A percentile compares a stretch with the other conserved stretches of the same genome.
phyloP scores from a whole-genome alignment of 2,888 invertebrate genomes.

The Aphelenchoides bicaudatus region DNA sequence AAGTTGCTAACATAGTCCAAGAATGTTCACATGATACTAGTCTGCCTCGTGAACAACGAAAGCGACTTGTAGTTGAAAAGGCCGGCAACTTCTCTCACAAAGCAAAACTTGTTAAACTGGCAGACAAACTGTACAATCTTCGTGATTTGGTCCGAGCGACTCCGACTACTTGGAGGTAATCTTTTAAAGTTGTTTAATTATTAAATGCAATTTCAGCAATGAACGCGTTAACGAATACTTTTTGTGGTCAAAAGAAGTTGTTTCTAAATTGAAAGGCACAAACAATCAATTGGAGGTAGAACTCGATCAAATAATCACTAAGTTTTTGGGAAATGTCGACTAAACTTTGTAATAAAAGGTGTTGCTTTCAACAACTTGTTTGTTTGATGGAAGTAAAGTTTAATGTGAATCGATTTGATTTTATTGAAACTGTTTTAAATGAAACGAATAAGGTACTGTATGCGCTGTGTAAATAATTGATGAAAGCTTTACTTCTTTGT shows the following conservation, averaged over 20 bases:
- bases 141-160: slow-evolving; percentile 68
- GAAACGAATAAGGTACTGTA: too few species aligned
- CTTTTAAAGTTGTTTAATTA: too few species aligned
- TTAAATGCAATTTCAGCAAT: too few species aligned
- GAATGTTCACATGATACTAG: slow-evolving; percentile 70
- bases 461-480: too few species aligned
- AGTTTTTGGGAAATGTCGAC: slow-evolving; percentile 35
- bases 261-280: slow-evolving; percentile 48
- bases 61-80: slow-evolving; percentile 61
- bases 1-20: slow-evolving; percentile 63
- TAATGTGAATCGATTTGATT: too few species aligned
- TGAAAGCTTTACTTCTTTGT: too few species aligned
- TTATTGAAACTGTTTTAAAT: too few species aligned
- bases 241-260: slow-evolving; percentile 49
- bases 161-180: slow-evolving; percentile 55
- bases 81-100: slow-evolving; percentile 44
- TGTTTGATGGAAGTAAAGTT: too few species aligned
- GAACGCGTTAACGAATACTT: slow-evolving; percentile 55
- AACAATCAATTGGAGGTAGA: slow-evolving; percentile 47
- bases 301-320: slow-evolving; percentile 54
- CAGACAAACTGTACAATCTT: slow-evolving; percentile 78
- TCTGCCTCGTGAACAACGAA: slow-evolving; percentile 68
- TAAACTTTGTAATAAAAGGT: too few species aligned
- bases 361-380: too few species aligned
- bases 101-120: slow-evolving; percentile 69